Percentiles rank a stretch among this genome's conserved stretches.
Conservation (phyloP, 2,888 invertebrate genomes). For the Hyposoter didymator region DNA sequence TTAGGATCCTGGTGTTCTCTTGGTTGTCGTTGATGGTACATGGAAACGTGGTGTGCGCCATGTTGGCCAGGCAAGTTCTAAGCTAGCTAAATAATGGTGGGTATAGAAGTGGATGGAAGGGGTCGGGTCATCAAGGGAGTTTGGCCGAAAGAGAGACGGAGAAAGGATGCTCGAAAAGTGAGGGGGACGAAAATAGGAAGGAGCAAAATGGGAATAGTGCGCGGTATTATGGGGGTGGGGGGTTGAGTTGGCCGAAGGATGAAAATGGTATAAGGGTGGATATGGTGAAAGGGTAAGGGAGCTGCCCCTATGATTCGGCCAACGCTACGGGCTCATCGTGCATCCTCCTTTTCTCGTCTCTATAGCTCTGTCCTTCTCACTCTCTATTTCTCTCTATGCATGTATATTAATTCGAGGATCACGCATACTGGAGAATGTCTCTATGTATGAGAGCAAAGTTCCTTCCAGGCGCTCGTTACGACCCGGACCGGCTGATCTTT, state of each 20-base stretch:
- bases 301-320: conserved; percentile 61
- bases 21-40: conserved; percentile 66
- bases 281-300: conserved; percentile 55
- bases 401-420: conserved; percentile 65
- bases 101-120: conserved; percentile 79
- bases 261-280: conserved; percentile 65
- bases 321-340: conserved; percentile 60
- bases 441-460: conserved; percentile 53
- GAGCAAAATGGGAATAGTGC: conserved; percentile 60
- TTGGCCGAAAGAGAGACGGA: conserved; percentile 50
- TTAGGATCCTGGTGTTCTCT: conserved; percentile 31
- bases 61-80: conserved; percentile 81
- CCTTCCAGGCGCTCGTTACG: conserved; percentile 65
- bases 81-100: conserved; percentile 83
- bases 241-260: conserved; percentile 61
- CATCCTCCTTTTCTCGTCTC: conserved; percentile 50
- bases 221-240: conserved; percentile 47
- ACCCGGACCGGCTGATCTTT: conserved; percentile 63
- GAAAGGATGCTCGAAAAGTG: conserved; percentile 46
- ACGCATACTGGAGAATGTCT: conserved; percentile 34
- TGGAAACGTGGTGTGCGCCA: conserved; percentile 71
- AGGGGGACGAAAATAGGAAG: conserved; percentile 49
- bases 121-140: conserved; percentile 65
- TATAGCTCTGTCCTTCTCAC: conserved; percentile 15
- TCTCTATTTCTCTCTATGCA: conserved; percentile 33